Evolutionary conservation across 2,888 invertebrate species (phyloP), one percentile per base, ranked within the genome.

Genomic region (Oeneis ivallda): DNA sequence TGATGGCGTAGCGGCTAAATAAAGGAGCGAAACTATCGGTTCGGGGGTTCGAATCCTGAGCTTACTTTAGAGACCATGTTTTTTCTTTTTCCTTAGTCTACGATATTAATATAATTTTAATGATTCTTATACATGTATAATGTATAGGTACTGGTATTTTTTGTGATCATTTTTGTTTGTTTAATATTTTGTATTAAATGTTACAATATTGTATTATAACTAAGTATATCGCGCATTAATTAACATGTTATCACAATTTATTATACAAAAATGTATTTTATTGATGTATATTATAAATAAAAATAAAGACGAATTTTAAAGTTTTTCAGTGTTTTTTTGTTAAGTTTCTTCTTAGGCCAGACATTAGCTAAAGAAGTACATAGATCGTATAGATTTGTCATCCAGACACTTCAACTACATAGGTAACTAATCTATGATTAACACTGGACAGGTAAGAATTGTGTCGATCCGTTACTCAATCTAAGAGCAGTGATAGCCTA

Each of bases 241-340:
- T 81, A 85, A 83, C 80, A 80, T 74, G 70, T 80, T 81, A 83
- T 85, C 82, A 84, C 81, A 83, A 81, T 82, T 56, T 56, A 56
- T 56, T 84, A 85, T 81, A 85, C 81, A 50, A 85, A 81, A 56
- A 85, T 83, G 86, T 88, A 87, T 86, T 86, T 84, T 86, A 87
- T 83, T 81, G 79, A 85, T 87, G 82, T 86, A 87, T 86, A 87
- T 82, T 82, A 79, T 83, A n/a, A n/a, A n/a, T n/a, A 84, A 72
- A 76, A 76, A 79, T 76, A 78, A 79, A 81, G 71, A 76, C 71
- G 71, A 72, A 74, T 74, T 76, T 77, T 77, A 77, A 76, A 75
- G 76, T 76, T 79, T 63, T 47, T 37, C 17, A 26, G 59, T 67
- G 45, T 72, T 74, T 69, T 74, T 45, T 26, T 26, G 26, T 26